These are phyloP conservation scores for Panzeria rudis DNA, from an alignment of 2,888 invertebrate genomes.

Conservation along the genomic window DNA sequence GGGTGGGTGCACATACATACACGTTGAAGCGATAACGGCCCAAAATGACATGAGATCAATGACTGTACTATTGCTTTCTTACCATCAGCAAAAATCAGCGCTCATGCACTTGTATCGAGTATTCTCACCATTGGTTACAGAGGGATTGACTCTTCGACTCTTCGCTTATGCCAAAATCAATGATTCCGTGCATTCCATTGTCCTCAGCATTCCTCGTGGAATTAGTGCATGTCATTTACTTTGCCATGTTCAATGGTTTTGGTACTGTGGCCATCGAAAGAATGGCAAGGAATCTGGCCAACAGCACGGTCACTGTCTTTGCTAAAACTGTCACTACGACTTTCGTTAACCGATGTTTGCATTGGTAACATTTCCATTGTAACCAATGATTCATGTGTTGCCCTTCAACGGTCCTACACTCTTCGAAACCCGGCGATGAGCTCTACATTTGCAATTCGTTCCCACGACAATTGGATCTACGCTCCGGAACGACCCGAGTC, in stretches of 20 bases:
- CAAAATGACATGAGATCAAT: constrained; percentile 96
- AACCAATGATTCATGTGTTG: too few relatives aligned
- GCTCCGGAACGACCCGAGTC: too few relatives aligned
- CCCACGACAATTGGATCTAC: too few relatives aligned
- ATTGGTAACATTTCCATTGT: too few relatives aligned
- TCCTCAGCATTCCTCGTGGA: constrained; percentile 94
- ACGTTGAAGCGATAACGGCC: constrained; percentile 95
- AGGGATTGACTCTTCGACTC: constrained; percentile 88
- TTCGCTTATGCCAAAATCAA: constrained; percentile 88
- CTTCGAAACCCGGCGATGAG: too few relatives aligned
- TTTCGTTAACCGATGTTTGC: too few relatives aligned
- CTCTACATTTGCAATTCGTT: too few relatives aligned
- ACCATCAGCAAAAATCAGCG: constrained; percentile 92
- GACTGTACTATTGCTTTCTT: constrained; percentile 93
- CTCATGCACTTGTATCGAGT: constrained; percentile 92
- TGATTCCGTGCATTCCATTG: constrained; percentile 91
- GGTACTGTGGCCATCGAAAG: constrained; percentile 92
- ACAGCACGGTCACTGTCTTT: too few relatives aligned
- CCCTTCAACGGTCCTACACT: too few relatives aligned
- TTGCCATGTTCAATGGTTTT: constrained; percentile 96
- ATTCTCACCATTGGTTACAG: constrained; percentile 91
- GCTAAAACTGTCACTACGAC: too few relatives aligned
- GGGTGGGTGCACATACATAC: constrained; percentile 96
- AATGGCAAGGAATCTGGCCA: too few relatives aligned
- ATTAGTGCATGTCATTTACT: constrained; percentile 94